Conservation (phyloP, 2,888 invertebrate species). For the Muschampia plurimacula region DNA sequence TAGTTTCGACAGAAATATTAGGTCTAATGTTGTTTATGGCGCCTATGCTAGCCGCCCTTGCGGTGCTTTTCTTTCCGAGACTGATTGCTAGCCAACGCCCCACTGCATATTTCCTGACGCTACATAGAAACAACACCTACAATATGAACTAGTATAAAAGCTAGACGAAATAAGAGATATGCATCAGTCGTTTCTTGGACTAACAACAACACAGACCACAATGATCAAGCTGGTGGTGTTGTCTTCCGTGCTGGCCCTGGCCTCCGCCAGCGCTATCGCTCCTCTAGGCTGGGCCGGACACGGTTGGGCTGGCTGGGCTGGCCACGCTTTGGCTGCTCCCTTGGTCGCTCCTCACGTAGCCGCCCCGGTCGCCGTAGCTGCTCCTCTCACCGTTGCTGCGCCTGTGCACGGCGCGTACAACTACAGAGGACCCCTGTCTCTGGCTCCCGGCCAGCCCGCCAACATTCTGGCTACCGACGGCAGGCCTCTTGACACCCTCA, state of each 20-base stretch:
- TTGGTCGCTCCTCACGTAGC: slow-evolving; percentile 43
- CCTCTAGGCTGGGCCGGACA: slow-evolving; percentile 46
- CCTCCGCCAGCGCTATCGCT: slow-evolving; percentile 72
- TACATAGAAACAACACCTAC: slow-evolving; percentile 74
- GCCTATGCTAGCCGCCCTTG: slow-evolving; percentile 48
- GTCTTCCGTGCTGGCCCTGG: slow-evolving; percentile 86
- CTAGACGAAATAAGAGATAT: slow-evolving; percentile 58
- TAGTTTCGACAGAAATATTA: slow-evolving; percentile 46
- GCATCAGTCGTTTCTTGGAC: slow-evolving; percentile 70
- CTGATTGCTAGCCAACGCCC: slow-evolving; percentile 47
- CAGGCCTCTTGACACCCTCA: slow-evolving; percentile 76
- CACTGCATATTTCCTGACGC: slow-evolving; percentile 49
- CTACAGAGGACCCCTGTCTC: slow-evolving; percentile 70
- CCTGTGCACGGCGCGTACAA: slow-evolving; percentile 50
- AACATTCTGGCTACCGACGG: slow-evolving; percentile 74
- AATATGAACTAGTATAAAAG: slow-evolving; percentile 72
- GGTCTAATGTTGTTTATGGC: slow-evolving; percentile 37
- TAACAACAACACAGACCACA: slow-evolving; percentile 82
- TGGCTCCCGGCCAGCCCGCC: slow-evolving; percentile 77
- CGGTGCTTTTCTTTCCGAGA: slow-evolving; percentile 49
- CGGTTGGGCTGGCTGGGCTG: slow-evolving; percentile 41
- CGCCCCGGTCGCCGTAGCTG: slow-evolving; percentile 42
- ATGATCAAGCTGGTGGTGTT: slow-evolving; percentile 87
- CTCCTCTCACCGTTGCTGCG: slow-evolving; percentile 55
- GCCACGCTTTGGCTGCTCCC: slow-evolving; percentile 50